These are phyloP conservation scores for Phrynosoma platyrhinos DNA, from an alignment of 2,113 vertebrate species.

Conservation along the genomic window DNA sequence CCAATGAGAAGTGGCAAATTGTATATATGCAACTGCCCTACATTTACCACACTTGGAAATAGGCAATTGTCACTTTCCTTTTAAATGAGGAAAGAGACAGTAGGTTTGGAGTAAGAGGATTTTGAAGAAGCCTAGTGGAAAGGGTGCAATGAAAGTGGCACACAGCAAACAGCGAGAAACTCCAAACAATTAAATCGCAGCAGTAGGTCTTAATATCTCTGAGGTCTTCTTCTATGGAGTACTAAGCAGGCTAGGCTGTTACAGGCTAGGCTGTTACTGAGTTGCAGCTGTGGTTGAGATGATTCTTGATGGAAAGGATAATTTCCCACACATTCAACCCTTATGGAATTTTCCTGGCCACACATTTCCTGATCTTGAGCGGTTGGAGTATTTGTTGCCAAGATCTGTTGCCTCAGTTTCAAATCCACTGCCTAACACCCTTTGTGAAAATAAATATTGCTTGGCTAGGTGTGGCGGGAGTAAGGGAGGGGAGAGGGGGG, in stretches of 20 bases:
- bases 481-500: neutral
- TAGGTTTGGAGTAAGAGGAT: neutral
- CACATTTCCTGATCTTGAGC: slow-evolving; percentile 1
- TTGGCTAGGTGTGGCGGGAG: slow-evolving; percentile 1
- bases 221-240: neutral
- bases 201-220: neutral
- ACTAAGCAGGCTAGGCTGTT: neutral
- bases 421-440: slow-evolving; percentile 7
- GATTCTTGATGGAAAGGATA: neutral
- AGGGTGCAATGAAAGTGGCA: neutral
- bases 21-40: neutral
- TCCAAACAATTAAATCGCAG: neutral
- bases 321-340: neutral
- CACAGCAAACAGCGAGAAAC: neutral
- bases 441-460: slow-evolving; percentile 25
- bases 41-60: neutral
- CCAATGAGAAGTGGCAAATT: neutral
- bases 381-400: neutral
- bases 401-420: neutral
- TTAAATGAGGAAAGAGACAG: neutral
- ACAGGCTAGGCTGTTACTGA: slow-evolving; percentile 1
- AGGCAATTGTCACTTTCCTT: neutral
- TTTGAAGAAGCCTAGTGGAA: neutral
- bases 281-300: neutral
- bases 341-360: neutral